Base-by-base conservation (phyloP, 2,797 vertebrate genomes). In the Parambassis ranga region DNA sequence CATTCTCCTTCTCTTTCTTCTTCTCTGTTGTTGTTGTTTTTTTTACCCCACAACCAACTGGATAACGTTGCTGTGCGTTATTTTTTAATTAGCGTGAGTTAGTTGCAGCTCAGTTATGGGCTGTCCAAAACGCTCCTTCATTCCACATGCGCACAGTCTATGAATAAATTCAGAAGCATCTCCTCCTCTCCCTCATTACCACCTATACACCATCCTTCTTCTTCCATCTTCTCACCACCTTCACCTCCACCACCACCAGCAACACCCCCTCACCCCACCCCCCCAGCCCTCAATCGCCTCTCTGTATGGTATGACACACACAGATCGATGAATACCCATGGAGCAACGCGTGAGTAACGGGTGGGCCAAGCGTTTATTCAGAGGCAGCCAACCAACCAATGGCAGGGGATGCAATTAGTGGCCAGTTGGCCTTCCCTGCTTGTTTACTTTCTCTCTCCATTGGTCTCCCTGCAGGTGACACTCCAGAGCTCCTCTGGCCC, bases 261-360 rank as follows among this genome's bases (percentile, higher is more conserved):
- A 15, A 13, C 61, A 23, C 6, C 15, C 36, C 19, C 20, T 10
- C 7, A 4, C 27, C n/a, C 3, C 0, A 5, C 30, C 39, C 32
- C 32, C 4, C 31, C 68, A 68, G 13, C 39, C 38, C 53, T 13
- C 50, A 43, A 23, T 75, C 62, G 44, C 48, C 35, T 37, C 71
- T 38, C 57, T 19, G 37, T 64, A 41, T 52, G 46, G 26, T 69
- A 46, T 81, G 85, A 86, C 87, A 83, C 71, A 75, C 75, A 79
- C 77, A 65, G 86, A 91, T 91, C 88, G 69, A 89, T 91, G 81
- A 68, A 66, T 70, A 73, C 84, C 88, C 84, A 68, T 74, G 63
- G 82, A 79, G 83, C 84, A 61, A 36, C 39, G 75, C 72, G 66
- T 75, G 75, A 80, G 57, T 63, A 73, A 44, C 46, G 72, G 74